These are phyloP conservation scores for Loripinus fragilis DNA, from an alignment of 2,888 invertebrate genomes.

Conservation along the genomic window DNA sequence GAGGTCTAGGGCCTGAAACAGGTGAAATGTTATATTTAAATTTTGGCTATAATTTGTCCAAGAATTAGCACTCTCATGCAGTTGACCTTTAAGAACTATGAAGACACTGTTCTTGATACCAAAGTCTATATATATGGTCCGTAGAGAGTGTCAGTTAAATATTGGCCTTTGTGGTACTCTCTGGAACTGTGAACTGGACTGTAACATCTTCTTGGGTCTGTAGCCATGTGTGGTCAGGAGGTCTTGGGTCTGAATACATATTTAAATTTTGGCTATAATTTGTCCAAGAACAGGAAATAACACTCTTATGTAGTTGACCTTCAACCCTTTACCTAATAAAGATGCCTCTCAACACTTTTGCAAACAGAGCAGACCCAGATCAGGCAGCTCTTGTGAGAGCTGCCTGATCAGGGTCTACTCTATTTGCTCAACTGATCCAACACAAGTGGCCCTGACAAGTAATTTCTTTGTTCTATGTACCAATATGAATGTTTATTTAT, in stretches of 20 bases:
- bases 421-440: too few relatives aligned
- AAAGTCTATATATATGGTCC: slow-evolving; percentile 85
- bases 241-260: too few relatives aligned
- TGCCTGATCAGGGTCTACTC: slow-evolving; percentile 86
- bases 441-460: too few relatives aligned
- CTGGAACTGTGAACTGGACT: slow-evolving; percentile 84
- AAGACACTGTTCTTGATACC: slow-evolving; percentile 86
- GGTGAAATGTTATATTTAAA: too few relatives aligned
- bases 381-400: slow-evolving; percentile 85
- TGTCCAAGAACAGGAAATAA: too few relatives aligned
- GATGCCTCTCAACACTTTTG: slow-evolving; percentile 86
- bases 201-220: slow-evolving; percentile 89
- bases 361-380: too few relatives aligned
- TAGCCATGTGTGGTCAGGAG: slow-evolving; percentile 88
- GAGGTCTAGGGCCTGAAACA: slow-evolving; percentile 64
- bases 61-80: slow-evolving; percentile 87
- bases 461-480: too few relatives aligned
- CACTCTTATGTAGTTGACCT: slow-evolving; percentile 86
- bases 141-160: slow-evolving; percentile 85
- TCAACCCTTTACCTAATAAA: slow-evolving; percentile 84
- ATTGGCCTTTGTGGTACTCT: slow-evolving; percentile 79
- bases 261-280: too few relatives aligned
- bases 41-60: too few relatives aligned
- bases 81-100: slow-evolving; percentile 85
- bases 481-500: too few relatives aligned